phyloP scores from a whole-genome alignment of 2,888 invertebrate genomes.

The Luperina nickerlii region DNA sequence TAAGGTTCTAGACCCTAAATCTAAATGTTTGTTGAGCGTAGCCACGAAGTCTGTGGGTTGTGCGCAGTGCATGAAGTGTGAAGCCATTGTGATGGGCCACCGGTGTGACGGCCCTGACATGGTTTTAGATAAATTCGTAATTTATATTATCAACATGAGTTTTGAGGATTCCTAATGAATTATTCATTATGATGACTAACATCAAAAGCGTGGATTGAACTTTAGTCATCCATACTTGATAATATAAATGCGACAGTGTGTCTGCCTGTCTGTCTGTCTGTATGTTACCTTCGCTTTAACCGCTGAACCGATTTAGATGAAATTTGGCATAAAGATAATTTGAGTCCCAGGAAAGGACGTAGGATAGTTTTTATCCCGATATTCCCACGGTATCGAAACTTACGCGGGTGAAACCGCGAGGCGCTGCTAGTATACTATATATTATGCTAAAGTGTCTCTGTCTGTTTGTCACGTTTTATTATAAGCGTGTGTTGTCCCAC shows the following conservation, averaged over 20 bases:
- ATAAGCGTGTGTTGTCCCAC: not conserved
- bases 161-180: slow-evolving; percentile 10
- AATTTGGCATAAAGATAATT: too few species aligned
- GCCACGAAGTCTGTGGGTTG: slow-evolving; percentile 43
- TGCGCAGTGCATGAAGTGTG: slow-evolving; percentile 63
- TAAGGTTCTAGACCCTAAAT: slow-evolving; percentile 7
- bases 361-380: too few species aligned
- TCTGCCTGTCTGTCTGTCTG: too few species aligned
- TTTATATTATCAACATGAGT: slow-evolving; percentile 23
- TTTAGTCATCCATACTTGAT: too few species aligned
- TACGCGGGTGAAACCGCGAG: too few species aligned
- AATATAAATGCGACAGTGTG: not conserved
- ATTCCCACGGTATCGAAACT: too few species aligned
- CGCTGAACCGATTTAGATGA: too few species aligned
- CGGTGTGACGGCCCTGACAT: slow-evolving; percentile 66
- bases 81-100: slow-evolving; percentile 55
- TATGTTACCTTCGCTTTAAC: not conserved
- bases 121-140: slow-evolving; percentile 33
- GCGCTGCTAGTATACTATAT: too few species aligned
- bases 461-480: not conserved
- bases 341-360: too few species aligned
- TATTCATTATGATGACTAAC: slow-evolving; percentile 16
- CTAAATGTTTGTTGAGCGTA: slow-evolving; percentile 55
- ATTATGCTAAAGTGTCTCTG: not conserved
- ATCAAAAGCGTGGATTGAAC: not conserved